These are phyloP conservation scores for Coenobita brevimanus DNA, from an alignment of 1,140 invertebrate species.

Conservation along the genomic window DNA sequence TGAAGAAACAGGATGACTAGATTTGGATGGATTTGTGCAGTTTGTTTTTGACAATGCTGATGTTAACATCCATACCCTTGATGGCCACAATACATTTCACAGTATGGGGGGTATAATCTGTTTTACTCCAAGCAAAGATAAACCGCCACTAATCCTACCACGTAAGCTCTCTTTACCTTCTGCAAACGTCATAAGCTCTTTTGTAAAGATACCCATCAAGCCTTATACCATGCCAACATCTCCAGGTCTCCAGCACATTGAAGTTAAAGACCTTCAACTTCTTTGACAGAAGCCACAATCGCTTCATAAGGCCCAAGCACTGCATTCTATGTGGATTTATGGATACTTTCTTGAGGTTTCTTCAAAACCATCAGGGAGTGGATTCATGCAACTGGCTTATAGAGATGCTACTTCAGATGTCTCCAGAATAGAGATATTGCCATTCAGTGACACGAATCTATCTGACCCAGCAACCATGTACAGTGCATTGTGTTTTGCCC, in stretches of 20 bases:
- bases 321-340: conserved; percentile 5
- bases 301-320: not conserved
- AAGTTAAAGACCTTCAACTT: conserved; percentile 13
- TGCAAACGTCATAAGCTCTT: not conserved
- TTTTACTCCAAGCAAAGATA: too few species aligned
- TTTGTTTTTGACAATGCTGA: conserved; percentile 10
- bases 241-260: not conserved
- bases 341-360: not conserved
- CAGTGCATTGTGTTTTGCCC: too few species aligned
- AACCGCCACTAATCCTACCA: too few species aligned
- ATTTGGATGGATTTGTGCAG: not conserved
- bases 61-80: not conserved
- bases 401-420: not conserved
- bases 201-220: not conserved
- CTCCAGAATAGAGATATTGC: too few species aligned
- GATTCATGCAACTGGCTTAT: not conserved
- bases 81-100: not conserved
- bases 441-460: too few species aligned
- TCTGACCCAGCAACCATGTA: too few species aligned
- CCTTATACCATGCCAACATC: not conserved
- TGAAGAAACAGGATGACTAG: conserved; percentile 9
- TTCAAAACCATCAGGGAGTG: not conserved
- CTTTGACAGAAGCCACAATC: not conserved
- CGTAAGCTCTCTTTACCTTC: too few species aligned
- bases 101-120: too few species aligned